Base-by-base conservation (phyloP, 2,797 vertebrate species). In the Micropoecilia bifurca region DNA sequence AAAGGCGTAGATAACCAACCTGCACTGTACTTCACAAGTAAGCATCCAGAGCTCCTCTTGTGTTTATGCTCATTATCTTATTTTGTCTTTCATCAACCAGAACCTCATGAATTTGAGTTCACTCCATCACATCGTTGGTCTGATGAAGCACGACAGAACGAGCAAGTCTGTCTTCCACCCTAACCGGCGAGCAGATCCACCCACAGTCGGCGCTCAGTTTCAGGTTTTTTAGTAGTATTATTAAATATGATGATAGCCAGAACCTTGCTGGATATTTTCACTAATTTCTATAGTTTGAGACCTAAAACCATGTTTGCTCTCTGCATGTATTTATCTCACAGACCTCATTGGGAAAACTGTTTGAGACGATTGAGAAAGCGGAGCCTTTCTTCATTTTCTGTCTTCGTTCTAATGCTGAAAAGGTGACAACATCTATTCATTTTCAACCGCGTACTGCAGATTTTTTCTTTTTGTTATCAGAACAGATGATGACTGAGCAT, bases 331-430 rank as follows among this genome's bases (percentile, higher is more conserved):
- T 28, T 6, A 2, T 81, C 77, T 78, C 90, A 75, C 93, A 99
- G 98, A 88, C 95, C 1, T 99, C 98, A 1, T 96, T 99, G 3
- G 94, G 89, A 83, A 97, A 97, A 81, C 94, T 99, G 75, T 80
- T 99, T 89, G 96, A 97, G 87, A 96, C 95, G 0, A 87, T 99
- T 82, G 94, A 95, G 41, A 96, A 95, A 88, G 97, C 98, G 0
- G 96, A 99, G 73, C 97, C 97, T 0, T 98, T 97, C 92, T 99
- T 99, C 84, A 98, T 99, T 87, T 96, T 97, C 80, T 99, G 98
- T 75, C 93, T 99, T 84, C 96, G 98, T 74, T 97, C 98, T 88
- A 99, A 99, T 0, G 93, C 96, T 0, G 95, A 97, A 87, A 99
- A 98, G 97, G 98, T 99, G 82, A 89, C 0, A 2, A 50, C 1